These are phyloP conservation scores for Syngnathus acus DNA, from an alignment of 2,797 vertebrate genomes.

Conservation along the genomic window DNA sequence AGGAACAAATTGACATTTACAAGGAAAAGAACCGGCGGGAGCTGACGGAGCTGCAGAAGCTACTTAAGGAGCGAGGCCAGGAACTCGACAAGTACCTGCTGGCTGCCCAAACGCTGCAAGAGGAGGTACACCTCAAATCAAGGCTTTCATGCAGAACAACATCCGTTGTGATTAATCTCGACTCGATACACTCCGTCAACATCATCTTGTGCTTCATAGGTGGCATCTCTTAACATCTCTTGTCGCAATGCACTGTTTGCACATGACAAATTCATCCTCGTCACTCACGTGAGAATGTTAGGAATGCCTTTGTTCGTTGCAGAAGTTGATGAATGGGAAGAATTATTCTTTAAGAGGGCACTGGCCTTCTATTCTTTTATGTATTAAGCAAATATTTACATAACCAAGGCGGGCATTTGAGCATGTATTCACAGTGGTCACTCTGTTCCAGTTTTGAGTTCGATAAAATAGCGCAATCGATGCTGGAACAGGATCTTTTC, in stretches of 20 bases:
- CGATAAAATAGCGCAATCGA: too few species aligned
- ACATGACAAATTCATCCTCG: slow-evolving; percentile 29
- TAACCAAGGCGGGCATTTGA: slow-evolving; percentile 10
- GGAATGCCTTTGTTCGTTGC: slow-evolving; percentile 59
- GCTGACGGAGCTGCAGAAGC: slow-evolving; percentile 79
- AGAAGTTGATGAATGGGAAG: slow-evolving; percentile 30
- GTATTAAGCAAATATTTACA: slow-evolving; percentile 27
- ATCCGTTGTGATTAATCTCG: slow-evolving; percentile 41
- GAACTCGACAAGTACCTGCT: slow-evolving; percentile 80
- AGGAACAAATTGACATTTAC: slow-evolving; percentile 88
- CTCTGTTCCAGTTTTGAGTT: slow-evolving; percentile 1
- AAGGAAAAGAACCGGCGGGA: slow-evolving; percentile 88
- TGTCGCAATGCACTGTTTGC: slow-evolving; percentile 36
- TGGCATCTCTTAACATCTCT: slow-evolving; percentile 2
- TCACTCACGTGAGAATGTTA: slow-evolving; percentile 50
- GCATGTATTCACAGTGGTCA: slow-evolving; percentile 16
- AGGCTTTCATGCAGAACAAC: slow-evolving; percentile 24
- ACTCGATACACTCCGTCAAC: slow-evolving; percentile 18
- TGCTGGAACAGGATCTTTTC: not conserved
- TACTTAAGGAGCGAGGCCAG: slow-evolving; percentile 79
- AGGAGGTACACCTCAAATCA: slow-evolving; percentile 75
- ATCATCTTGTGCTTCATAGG: slow-evolving; percentile 18
- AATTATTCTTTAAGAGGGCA: slow-evolving; percentile 18
- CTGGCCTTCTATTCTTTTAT: slow-evolving; percentile 16
- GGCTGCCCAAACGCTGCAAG: slow-evolving; percentile 73